These are phyloP conservation scores for Parauchenoglanis punctatus DNA, from an alignment of 2,797 vertebrate genomes.

Conservation along the genomic window DNA sequence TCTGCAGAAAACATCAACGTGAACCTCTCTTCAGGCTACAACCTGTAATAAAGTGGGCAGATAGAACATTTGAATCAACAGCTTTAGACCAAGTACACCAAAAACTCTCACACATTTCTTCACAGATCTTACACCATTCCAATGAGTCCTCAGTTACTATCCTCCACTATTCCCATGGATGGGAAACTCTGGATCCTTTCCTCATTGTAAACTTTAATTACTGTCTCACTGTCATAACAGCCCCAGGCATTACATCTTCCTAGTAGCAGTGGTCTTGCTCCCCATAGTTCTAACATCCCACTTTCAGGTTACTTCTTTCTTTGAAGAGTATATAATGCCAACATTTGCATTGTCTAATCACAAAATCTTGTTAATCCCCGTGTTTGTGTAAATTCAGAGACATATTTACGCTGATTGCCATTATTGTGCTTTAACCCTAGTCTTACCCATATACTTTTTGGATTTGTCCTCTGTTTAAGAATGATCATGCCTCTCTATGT, in stretches of 20 bases:
- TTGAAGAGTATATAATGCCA: background rate
- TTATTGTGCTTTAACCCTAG: background rate
- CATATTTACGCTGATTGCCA: background rate
- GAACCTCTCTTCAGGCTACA: background rate
- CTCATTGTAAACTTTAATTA: background rate
- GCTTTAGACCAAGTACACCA: background rate
- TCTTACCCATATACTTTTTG: background rate
- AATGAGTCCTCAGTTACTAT: background rate
- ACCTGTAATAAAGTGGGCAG: background rate
- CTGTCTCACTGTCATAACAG: background rate
- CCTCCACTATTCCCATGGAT: background rate
- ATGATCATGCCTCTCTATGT: background rate
- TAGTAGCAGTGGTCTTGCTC: background rate
- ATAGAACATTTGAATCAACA: background rate
- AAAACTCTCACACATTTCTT: background rate
- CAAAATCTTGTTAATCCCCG: background rate
- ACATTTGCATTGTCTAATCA: background rate
- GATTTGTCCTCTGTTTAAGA: too few relatives aligned
- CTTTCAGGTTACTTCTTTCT: background rate
- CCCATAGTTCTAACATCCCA: background rate
- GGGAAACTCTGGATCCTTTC: background rate
- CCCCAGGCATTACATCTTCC: background rate
- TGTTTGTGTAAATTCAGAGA: background rate
- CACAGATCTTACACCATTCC: background rate
- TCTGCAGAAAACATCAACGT: background rate